phyloP scores from a whole-genome alignment of 1,140 invertebrate species.

The Papilio dardanus region DNA sequence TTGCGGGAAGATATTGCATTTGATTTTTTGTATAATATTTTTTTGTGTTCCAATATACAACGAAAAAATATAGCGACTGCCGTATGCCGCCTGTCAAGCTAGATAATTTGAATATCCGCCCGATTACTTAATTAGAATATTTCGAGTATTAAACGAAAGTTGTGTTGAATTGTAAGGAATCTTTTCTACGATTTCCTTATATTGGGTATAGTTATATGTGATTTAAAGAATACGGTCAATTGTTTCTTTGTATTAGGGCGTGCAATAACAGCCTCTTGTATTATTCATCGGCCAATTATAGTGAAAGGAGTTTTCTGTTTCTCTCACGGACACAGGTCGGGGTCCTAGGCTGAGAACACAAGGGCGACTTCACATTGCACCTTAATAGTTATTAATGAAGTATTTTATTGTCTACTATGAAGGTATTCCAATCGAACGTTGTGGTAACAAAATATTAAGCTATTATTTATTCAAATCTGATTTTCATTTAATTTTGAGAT shows the following conservation, averaged over 20 bases:
- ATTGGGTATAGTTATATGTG: neutral
- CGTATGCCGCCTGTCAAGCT: too few species aligned
- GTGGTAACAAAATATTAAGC: too few species aligned
- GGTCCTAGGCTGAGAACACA: conserved; percentile 19
- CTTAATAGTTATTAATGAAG: neutral
- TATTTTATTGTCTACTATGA: neutral
- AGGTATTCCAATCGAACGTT: too few species aligned
- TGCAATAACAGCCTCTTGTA: conserved; percentile 76
- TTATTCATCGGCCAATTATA: conserved; percentile 81
- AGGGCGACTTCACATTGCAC: neutral
- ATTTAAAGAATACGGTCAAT: conserved; percentile 41
- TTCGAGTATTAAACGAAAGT: too few species aligned
- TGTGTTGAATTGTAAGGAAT: too few species aligned
- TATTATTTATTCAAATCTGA: neutral
- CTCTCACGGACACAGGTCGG: conserved; percentile 47
- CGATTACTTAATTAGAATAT: too few species aligned
- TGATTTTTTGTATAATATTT: neutral
- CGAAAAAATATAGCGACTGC: too few species aligned
- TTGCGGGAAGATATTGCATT: neutral
- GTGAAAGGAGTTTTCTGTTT: conserved; percentile 77
- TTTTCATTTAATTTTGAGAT: neutral
- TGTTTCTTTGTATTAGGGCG: conserved; percentile 70
- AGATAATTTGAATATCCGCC: too few species aligned
- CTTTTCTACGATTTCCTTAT: too few species aligned
- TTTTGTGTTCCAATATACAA: too few species aligned